Evolutionary conservation across 2,113 vertebrate species (phyloP).

Genomic region (Aphelocoma coerulescens): DNA sequence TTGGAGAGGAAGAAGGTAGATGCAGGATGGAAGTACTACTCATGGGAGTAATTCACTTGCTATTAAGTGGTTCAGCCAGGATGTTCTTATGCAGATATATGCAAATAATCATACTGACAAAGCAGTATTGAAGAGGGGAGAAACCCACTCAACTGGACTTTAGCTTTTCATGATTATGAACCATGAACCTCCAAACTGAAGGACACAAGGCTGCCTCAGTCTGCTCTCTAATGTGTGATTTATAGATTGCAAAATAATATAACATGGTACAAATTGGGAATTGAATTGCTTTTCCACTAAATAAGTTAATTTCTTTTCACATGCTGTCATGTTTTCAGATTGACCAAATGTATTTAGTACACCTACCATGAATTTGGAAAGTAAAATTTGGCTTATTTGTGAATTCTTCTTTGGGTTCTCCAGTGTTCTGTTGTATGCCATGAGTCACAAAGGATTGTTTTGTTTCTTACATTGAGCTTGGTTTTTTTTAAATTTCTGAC

Average conservation of each 20-base stretch:
- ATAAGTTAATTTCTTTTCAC: neutral
- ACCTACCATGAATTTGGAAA: neutral
- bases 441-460: neutral
- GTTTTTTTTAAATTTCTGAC: neutral
- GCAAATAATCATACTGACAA: neutral
- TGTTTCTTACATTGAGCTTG: rapidly evolving
- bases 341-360: neutral
- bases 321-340: rapidly evolving
- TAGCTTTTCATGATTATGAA: neutral
- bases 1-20: neutral
- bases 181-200: neutral
- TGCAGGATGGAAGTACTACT: neutral
- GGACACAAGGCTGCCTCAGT: neutral
- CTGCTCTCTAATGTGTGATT: neutral
- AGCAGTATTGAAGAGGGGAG: neutral
- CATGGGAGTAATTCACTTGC: neutral
- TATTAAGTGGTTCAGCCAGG: neutral
- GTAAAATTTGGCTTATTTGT: neutral
- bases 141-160: rapidly evolving
- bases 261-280: neutral
- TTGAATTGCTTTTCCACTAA: neutral
- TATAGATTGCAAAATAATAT: neutral
- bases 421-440: neutral
- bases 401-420: neutral
- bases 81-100: neutral